Evolutionary conservation across 1,140 invertebrate genomes (phyloP).

Genomic region (Drosophila leontia): DNA sequence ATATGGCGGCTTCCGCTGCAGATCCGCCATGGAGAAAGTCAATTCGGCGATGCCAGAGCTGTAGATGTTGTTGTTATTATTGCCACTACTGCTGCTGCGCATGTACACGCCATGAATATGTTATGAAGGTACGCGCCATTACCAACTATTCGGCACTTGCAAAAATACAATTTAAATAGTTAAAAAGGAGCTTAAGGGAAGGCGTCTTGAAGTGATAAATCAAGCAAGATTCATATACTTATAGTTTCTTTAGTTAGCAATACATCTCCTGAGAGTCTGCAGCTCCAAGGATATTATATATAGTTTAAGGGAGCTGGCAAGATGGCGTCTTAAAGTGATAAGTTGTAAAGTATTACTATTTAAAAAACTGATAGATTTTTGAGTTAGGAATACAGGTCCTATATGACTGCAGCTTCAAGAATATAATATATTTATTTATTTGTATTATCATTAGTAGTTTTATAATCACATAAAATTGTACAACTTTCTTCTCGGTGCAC

Average conservation of each 20-base stretch:
- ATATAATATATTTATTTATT: not conserved
- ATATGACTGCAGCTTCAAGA: not conserved
- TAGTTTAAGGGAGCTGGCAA: not conserved
- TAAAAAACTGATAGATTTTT: not conserved
- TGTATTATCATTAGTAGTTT: not conserved
- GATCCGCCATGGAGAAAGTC: slow-evolving; percentile 51
- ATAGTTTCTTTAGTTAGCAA: too few relatives aligned
- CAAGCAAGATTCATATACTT: not conserved
- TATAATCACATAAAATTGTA: not conserved
- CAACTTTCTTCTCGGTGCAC: slow-evolving; percentile 24
- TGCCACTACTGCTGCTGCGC: slow-evolving; percentile 38
- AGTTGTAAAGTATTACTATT: not conserved
- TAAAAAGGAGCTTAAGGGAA: not conserved
- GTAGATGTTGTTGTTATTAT: slow-evolving; percentile 39
- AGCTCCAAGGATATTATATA: too few relatives aligned
- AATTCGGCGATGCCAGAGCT: slow-evolving; percentile 32
- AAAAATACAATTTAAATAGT: not conserved
- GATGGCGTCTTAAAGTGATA: not conserved
- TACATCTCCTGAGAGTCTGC: too few relatives aligned
- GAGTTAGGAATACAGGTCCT: not conserved
- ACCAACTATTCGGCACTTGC: slow-evolving; percentile 46
- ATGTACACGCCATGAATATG: slow-evolving; percentile 80
- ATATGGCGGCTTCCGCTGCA: slow-evolving; percentile 80
- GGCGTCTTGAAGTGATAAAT: not conserved
- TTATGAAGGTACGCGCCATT: slow-evolving; percentile 68